phyloP scores from a whole-genome alignment of 2,797 vertebrate genomes.

The Helicolenus hilgendorfi region DNA sequence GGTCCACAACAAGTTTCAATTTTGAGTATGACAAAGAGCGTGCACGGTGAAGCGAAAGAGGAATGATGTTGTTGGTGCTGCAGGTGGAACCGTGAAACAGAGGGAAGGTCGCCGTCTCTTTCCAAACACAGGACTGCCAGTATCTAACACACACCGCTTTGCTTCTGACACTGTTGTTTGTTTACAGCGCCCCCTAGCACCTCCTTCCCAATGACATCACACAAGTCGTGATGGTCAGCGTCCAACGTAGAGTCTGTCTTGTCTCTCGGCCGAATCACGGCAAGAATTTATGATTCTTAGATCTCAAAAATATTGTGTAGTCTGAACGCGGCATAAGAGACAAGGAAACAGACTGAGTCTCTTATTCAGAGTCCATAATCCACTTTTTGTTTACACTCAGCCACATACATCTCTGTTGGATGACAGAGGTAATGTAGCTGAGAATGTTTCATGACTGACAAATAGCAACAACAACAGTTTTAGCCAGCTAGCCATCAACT shows the following conservation, averaged over 20 bases:
- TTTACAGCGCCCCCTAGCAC: neutral
- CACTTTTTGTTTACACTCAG: too few species aligned
- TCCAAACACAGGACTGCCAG: neutral
- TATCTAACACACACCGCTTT: neutral
- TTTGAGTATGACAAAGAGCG: neutral
- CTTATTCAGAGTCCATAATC: too few species aligned
- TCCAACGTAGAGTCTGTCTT: too few species aligned
- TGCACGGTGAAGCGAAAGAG: neutral
- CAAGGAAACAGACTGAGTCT: too few species aligned
- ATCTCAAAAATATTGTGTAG: too few species aligned
- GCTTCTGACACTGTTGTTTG: neutral
- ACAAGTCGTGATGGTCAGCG: too few species aligned
- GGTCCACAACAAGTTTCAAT: neutral
- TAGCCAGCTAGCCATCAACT: neutral
- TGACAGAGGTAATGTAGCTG: neutral
- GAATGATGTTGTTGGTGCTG: neutral
- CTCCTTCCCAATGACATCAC: neutral
- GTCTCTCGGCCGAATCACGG: too few species aligned
- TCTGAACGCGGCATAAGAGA: too few species aligned
- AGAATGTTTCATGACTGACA: neutral
- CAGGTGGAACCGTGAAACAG: neutral
- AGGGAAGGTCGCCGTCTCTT: neutral
- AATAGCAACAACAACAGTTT: neutral
- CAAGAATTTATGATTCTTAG: rapidly evolving
- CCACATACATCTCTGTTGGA: too few species aligned